Percentiles rank a stretch among this genome's conserved stretches.
Evolutionary conservation across 2,888 invertebrate genomes (phyloP).

Genomic region (Chloroclystis v-ata): DNA sequence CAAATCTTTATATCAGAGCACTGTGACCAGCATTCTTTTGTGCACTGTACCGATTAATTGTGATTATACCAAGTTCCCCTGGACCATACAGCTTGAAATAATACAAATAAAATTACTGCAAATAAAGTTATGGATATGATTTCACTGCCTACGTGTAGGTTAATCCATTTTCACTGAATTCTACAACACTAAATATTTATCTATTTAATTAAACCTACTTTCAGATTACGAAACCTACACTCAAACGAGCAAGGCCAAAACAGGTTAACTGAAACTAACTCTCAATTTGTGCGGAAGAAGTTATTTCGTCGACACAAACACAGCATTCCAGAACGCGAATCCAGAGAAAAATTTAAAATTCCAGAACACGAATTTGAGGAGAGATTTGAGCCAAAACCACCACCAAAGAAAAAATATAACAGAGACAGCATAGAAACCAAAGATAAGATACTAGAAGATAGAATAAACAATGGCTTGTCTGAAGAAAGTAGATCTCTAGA

Average conservation of each 20-base stretch:
- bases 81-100: no score
- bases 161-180: no score
- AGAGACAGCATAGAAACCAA: conserved; percentile 9
- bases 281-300: conserved; percentile 49
- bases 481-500: background rate
- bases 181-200: no score
- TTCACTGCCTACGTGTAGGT: no score
- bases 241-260: conserved; percentile 56
- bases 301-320: conserved; percentile 68
- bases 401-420: conserved; percentile 44
- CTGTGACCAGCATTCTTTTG: no score
- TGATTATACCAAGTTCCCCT: no score
- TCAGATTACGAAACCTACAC: conserved; percentile 61
- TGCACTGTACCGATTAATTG: no score
- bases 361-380: conserved; percentile 81
- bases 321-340: conserved; percentile 41
- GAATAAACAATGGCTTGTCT: background rate
- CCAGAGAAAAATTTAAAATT: conserved; percentile 51
- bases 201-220: conserved; percentile 21
- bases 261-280: conserved; percentile 36
- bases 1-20: no score
- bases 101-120: no score
- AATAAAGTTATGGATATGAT: no score
- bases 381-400: conserved; percentile 75
- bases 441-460: background rate